Base-by-base conservation (phyloP, 1,140 invertebrate genomes). In the Monomorium pharaonis region DNA sequence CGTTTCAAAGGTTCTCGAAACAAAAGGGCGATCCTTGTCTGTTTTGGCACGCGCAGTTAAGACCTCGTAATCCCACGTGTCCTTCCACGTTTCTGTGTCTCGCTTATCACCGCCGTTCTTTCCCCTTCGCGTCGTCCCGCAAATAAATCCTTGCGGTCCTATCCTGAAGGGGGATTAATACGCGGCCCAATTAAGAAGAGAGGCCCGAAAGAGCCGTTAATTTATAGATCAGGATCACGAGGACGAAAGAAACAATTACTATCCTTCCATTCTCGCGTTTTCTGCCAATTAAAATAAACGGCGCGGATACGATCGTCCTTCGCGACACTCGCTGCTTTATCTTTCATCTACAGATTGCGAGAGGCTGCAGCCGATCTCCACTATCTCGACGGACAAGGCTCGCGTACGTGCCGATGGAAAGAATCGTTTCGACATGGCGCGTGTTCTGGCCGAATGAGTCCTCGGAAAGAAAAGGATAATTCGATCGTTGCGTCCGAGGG, bases 111-210 rank as follows among this genome's bases (percentile, higher is more conserved):
- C 75, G 42, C 49, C 49, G 58, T 88, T 63, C 63, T 33, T 47
- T 74, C 78, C 67, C 62, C 58, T 77, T 51, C 12, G 21, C 67
- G 30, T 33, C 18, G 24, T 47, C 49, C 49, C 49, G 70, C 84
- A 89, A 86, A 90, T 90, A 90, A 89, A 91, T 88, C 87, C 62
- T 86, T 80, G 83, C 42, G 84, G 80, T 86, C 63, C 6, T 30
- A 74, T 69, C 30, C 78, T 60, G 6, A 42, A 84, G 77, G 56
- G 81, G 89, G 72, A 90, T 91, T 91, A 92, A 92, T 90, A 84
- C 84, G 86, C 54, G 91, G 78, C 60, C 90, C 91, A 92, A 92
- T 92, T 91, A 91, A 92, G 85, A 85, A 56, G 60, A 76, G 86
- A 62, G 76, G 27, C 21, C 83, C 47, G 42, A 47, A 58, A 78